Base-by-base conservation (phyloP, 2,888 invertebrate species). In the Drosophila anomalata region DNA sequence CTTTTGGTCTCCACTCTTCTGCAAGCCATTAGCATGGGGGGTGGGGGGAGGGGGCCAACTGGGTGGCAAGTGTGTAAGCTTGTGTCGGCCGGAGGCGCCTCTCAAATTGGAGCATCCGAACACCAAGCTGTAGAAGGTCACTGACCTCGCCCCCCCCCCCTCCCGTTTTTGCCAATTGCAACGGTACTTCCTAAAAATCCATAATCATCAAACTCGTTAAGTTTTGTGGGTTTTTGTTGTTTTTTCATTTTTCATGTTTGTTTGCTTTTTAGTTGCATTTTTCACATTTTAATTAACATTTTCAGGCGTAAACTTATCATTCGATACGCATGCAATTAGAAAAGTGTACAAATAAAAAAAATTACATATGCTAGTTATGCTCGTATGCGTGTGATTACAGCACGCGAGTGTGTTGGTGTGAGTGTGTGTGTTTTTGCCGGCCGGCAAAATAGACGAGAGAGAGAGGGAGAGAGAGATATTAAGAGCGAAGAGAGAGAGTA, bases 261-360 rank as follows among this genome's bases (percentile, higher is more conserved):
- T 20, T 58, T 41, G 22, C 22, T 42, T 46, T 67, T 53, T 61
- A 59, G 69, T 66, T 79, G 82, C 77, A 82, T 79, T 66, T 24
- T 24, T 77, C 79, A 79, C 75, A 79, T 74, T 89, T 87, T 89
- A 88, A 89, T 89, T 84, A 89, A 89, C 89, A 89, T 79, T 89
- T 87, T 65, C 53, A 60, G 77, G 85, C 89, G 86, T 89, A 79
- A 78, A 66, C 66, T 76, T 75, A 77, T 67, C 57, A 75, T 67
- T 79, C 76, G 77, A 75, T 81, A 78, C 78, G 81, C 80, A 81
- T 79, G 83, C 83, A 78, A 83, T 79, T 77, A 84, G 66, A 75
- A 52, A 75, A 71, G 63, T 73, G 70, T 72, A 78, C 68, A 83
- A 78, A 79, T 61, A 74, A 77, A 69, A 61, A 69, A 57, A 69